A percentile compares a stretch with the other conserved stretches of the same genome.
These are phyloP conservation scores for Vulpes lagopus DNA, from an alignment of 2,113 vertebrate genomes.

Conservation along the genomic window DNA sequence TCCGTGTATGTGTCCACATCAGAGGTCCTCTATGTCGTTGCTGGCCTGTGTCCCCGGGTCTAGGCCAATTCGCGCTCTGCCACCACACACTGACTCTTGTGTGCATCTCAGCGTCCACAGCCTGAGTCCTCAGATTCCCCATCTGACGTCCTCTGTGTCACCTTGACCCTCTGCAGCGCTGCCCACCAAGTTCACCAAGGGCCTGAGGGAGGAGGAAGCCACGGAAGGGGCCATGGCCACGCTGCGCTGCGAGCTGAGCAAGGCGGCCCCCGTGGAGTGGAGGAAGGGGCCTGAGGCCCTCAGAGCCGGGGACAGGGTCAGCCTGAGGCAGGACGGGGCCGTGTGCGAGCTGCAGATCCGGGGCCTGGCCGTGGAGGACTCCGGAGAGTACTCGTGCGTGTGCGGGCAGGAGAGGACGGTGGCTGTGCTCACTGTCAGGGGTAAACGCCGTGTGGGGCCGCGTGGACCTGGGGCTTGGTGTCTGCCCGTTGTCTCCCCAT, in stretches of 20 bases:
- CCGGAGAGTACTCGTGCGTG: constrained; percentile 87
- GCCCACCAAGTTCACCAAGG: no score
- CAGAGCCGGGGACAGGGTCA: constrained; percentile 85
- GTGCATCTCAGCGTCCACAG: no score
- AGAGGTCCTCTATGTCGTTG: no score
- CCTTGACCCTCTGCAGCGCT: no score
- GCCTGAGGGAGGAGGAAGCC: constrained; percentile 55
- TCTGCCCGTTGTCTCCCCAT: background rate
- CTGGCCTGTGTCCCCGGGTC: no score
- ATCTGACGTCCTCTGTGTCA: no score
- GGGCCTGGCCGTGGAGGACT: constrained; percentile 84
- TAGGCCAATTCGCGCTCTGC: no score
- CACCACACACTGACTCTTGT: no score
- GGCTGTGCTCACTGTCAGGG: constrained; percentile 86
- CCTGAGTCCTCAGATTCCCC: no score
- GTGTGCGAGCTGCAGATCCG: constrained; percentile 87
- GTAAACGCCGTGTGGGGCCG: background rate
- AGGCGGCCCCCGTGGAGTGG: constrained; percentile 82
- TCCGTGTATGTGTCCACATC: no score
- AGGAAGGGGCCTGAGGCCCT: constrained; percentile 75
- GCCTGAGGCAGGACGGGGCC: constrained; percentile 85
- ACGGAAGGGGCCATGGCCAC: constrained; percentile 80
- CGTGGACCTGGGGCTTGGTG: accelerated
- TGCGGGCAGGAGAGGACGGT: constrained; percentile 87
- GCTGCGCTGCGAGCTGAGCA: constrained; percentile 82